phyloP scores from a whole-genome alignment of 2,113 vertebrate species.

The Gasterosteus aculeatus region DNA sequence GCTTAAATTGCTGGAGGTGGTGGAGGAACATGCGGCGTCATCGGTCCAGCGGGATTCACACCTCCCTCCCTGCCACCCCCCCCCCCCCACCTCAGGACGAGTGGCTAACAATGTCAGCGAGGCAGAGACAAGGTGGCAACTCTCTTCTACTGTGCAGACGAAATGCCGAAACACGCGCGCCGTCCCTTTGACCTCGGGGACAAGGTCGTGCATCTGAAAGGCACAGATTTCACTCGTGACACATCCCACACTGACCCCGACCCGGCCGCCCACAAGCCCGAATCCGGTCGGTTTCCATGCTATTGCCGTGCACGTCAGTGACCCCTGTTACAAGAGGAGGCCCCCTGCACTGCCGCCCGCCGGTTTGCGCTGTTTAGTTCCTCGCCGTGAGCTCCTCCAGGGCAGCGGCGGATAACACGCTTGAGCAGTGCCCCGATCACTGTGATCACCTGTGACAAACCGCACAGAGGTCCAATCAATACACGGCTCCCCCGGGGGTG shows the following conservation, averaged over 20 bases:
- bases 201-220: conserved; percentile 28
- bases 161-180: conserved; percentile 2
- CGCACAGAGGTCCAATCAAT: conserved; percentile 67
- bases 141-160: background rate
- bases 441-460: conserved; percentile 78
- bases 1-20: background rate
- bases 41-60: conserved; percentile 35
- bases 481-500: conserved; percentile 45
- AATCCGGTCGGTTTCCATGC: conserved; percentile 19
- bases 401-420: conserved; percentile 61
- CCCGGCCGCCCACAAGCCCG: conserved; percentile 8
- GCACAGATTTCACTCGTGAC: conserved; percentile 11
- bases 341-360: conserved; percentile 65
- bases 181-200: conserved; percentile 20
- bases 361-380: conserved; percentile 66
- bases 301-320: conserved; percentile 14
- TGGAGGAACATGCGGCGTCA: background rate
- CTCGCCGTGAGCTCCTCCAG: conserved; percentile 37
- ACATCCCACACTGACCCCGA: conserved; percentile 4
- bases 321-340: conserved; percentile 53
- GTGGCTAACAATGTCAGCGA: conserved; percentile 6
- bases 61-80: background rate
- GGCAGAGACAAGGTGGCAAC: background rate
- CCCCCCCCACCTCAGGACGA: conserved; percentile 12
- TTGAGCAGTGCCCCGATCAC: conserved; percentile 70